Evolutionary conservation across 2,888 invertebrate species (phyloP).

Genomic region (Xestia sexstrigata): DNA sequence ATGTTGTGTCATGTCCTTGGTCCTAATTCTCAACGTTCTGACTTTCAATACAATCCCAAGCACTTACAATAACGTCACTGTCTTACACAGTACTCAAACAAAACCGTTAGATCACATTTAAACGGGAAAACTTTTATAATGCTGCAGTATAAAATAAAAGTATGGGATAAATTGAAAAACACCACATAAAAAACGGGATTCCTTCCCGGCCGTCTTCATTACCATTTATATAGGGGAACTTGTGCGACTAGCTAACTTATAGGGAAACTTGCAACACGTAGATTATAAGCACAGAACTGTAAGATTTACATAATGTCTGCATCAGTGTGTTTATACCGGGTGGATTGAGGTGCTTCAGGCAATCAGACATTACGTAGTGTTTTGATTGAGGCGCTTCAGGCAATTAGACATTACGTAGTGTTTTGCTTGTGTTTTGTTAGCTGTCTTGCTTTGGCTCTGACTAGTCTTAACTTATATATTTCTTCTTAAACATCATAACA

Average conservation of each 20-base stretch:
- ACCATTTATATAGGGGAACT: slow-evolving; percentile 87
- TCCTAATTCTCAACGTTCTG: too few relatives aligned
- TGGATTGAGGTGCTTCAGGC: background rate
- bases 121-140: slow-evolving; percentile 67
- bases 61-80: background rate
- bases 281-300: slow-evolving; percentile 71
- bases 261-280: slow-evolving; percentile 77
- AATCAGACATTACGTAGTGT: background rate
- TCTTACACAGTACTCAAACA: slow-evolving; percentile 25
- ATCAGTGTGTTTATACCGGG: slow-evolving; percentile 44
- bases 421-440: background rate
- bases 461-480: too few relatives aligned
- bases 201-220: slow-evolving; percentile 74
- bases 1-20: too few relatives aligned
- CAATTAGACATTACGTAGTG: too few relatives aligned
- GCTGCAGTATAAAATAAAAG: slow-evolving; percentile 72
- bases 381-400: too few relatives aligned
- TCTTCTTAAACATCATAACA: too few relatives aligned
- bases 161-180: slow-evolving; percentile 81
- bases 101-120: slow-evolving; percentile 60
- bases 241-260: slow-evolving; percentile 76
- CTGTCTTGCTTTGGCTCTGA: background rate
- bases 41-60: background rate
- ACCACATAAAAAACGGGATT: slow-evolving; percentile 72
- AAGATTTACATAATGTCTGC: slow-evolving; percentile 65